Evolutionary conservation across 1,140 invertebrate species (phyloP).

Genomic region (Platyscapa corneri): DNA sequence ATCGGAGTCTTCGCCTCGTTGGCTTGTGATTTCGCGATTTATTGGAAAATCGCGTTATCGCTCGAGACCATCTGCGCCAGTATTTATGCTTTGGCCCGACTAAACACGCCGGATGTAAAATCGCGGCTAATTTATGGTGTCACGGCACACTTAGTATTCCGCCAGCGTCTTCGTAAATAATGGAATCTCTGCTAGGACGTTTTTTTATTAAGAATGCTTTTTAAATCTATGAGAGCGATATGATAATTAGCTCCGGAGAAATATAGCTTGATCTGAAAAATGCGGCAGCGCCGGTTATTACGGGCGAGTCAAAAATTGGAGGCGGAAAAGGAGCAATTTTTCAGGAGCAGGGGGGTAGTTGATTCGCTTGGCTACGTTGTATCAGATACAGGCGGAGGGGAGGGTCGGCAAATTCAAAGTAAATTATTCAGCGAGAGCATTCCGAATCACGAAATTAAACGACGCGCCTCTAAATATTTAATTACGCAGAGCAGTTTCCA

Average conservation of each 20-base stretch:
- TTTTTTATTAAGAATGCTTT: background rate
- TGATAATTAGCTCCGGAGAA: background rate
- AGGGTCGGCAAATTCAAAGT: background rate
- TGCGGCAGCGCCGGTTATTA: background rate
- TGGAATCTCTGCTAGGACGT: background rate
- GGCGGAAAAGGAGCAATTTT: background rate
- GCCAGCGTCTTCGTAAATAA: background rate
- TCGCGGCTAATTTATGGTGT: background rate
- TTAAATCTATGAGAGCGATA: background rate
- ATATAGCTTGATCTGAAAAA: background rate
- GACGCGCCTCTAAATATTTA: slow-evolving; percentile 3
- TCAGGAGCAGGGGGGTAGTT: background rate
- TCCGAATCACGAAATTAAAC: background rate
- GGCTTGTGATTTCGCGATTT: too few relatives aligned
- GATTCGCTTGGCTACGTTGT: background rate
- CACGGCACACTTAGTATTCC: background rate
- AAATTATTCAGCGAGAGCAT: background rate
- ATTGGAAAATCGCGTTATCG: too few relatives aligned
- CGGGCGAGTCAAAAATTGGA: background rate
- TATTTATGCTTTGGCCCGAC: too few relatives aligned
- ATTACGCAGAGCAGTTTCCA: background rate
- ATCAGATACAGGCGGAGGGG: too few relatives aligned
- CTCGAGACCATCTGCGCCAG: too few relatives aligned
- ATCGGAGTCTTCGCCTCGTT: too few relatives aligned
- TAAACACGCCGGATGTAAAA: background rate